These are phyloP conservation scores for Tympanuchus pallidicinctus DNA, from an alignment of 2,113 vertebrate genomes.

Conservation along the genomic window DNA sequence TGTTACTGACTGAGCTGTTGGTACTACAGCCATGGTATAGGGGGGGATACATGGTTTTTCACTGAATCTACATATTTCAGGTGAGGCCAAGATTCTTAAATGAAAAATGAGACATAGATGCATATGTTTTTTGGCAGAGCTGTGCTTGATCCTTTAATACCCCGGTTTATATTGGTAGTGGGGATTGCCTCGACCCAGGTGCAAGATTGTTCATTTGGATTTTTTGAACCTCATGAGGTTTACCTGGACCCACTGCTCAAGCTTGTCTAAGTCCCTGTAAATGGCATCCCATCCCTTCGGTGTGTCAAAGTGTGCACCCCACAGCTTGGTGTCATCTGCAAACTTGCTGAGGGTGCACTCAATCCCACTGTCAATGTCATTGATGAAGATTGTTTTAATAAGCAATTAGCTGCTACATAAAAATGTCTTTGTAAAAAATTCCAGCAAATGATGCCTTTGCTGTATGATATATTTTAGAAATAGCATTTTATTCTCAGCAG, in stretches of 20 bases:
- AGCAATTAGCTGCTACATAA: background rate
- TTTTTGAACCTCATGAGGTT: too few relatives aligned
- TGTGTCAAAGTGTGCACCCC: too few relatives aligned
- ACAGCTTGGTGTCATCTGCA: too few relatives aligned
- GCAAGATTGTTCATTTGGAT: too few relatives aligned
- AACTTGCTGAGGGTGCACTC: too few relatives aligned
- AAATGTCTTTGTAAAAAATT: background rate
- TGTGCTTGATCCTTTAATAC: too few relatives aligned
- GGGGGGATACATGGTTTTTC: background rate
- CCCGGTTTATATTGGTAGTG: too few relatives aligned
- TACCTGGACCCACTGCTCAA: too few relatives aligned
- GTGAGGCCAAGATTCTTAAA: background rate
- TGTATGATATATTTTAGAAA: slow-evolving; percentile 14
- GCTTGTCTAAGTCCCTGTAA: too few relatives aligned
- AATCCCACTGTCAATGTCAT: too few relatives aligned
- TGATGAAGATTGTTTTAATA: background rate
- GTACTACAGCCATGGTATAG: background rate
- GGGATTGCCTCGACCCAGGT: too few relatives aligned
- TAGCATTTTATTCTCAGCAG: background rate
- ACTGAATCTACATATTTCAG: background rate
- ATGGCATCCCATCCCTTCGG: too few relatives aligned
- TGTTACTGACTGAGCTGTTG: background rate
- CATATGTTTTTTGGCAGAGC: background rate
- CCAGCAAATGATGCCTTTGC: background rate
- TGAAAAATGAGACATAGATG: background rate